These are phyloP conservation scores for Rhyacophila evoluta DNA, from an alignment of 2,888 invertebrate genomes.

Conservation along the genomic window DNA sequence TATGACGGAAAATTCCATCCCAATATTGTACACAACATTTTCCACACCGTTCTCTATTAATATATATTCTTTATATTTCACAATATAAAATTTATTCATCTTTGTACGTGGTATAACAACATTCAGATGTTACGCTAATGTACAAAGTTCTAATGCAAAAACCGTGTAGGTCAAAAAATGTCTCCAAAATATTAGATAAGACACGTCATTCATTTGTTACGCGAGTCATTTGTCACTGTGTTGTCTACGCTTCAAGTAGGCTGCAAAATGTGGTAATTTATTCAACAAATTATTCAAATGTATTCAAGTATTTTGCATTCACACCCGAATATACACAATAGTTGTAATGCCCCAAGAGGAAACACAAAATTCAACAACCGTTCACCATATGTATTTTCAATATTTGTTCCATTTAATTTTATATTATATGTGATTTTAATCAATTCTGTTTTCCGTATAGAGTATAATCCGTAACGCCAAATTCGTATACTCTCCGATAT, in stretches of 20 bases:
- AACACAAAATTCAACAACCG: not conserved
- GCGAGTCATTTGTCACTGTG: constrained; percentile 44
- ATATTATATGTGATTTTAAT: too few relatives aligned
- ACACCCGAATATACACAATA: constrained; percentile 42
- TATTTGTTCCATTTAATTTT: not conserved
- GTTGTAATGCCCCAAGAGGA: not conserved
- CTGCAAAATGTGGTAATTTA: constrained; percentile 28
- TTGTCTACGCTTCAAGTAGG: constrained; percentile 20
- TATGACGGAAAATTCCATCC: too few relatives aligned
- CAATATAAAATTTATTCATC: too few relatives aligned
- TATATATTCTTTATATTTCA: too few relatives aligned
- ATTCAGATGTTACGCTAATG: too few relatives aligned
- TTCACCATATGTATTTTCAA: not conserved
- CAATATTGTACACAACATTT: too few relatives aligned
- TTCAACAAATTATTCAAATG: constrained; percentile 41
- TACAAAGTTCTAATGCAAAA: constrained; percentile 42
- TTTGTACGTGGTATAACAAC: too few relatives aligned
- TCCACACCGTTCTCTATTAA: too few relatives aligned
- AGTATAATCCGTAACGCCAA: too few relatives aligned
- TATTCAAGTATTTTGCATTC: constrained; percentile 50
- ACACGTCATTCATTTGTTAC: constrained; percentile 46
- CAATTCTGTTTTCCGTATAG: too few relatives aligned
- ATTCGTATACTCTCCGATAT: too few relatives aligned
- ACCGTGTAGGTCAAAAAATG: constrained; percentile 47
- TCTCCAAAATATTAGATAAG: constrained; percentile 44